Conservation (phyloP, 2,797 vertebrate species). For the Ctenopoma kingsleyae region DNA sequence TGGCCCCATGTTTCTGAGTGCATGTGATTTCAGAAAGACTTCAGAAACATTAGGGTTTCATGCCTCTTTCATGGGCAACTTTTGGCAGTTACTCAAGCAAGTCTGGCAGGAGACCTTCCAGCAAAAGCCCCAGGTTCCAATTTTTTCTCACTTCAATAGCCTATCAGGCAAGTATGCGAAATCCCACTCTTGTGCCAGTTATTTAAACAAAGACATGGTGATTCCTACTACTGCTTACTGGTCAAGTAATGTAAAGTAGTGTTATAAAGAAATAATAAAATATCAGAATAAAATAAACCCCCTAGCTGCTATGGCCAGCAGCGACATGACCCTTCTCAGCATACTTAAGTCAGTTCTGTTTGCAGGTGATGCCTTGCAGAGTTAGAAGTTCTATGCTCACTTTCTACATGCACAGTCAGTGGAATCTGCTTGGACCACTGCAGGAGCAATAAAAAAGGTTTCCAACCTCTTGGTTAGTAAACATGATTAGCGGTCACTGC, state of each 20-base stretch:
- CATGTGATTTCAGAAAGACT: constrained; percentile 36
- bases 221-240: background rate
- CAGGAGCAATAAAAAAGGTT: background rate
- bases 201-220: background rate
- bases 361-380: background rate
- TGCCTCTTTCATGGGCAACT: constrained; percentile 14
- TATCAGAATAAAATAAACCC: constrained; percentile 6
- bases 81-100: constrained; percentile 25
- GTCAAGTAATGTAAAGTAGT: constrained; percentile 1
- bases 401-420: background rate
- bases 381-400: background rate
- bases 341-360: background rate
- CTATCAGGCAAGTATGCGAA: constrained; percentile 3
- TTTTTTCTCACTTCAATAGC: constrained; percentile 13
- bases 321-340: background rate
- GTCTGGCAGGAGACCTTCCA: constrained; percentile 19
- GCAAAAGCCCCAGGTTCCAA: constrained; percentile 10
- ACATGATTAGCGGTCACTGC: background rate
- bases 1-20: constrained; percentile 7
- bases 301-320: background rate
- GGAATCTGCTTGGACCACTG: too few relatives aligned
- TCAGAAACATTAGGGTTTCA: constrained; percentile 32
- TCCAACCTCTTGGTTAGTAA: background rate
- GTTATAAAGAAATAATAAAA: constrained; percentile 8
- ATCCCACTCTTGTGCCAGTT: background rate